phyloP scores from a whole-genome alignment of 2,888 invertebrate species.

The Caenorhabditis virilis region DNA sequence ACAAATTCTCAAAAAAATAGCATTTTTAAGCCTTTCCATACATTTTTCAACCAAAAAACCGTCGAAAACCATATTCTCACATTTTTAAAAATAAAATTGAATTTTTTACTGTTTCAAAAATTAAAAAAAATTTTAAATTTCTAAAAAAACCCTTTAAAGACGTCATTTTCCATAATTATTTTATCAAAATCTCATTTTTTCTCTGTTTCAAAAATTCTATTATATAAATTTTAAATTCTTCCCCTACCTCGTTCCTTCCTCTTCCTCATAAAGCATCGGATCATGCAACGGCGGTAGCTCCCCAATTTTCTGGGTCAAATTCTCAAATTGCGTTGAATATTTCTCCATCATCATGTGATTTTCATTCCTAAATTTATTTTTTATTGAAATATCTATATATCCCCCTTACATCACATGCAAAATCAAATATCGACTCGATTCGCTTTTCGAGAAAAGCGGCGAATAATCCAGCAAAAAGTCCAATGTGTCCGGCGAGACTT shows the following conservation, averaged over 20 bases:
- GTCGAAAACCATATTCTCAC: too few relatives aligned
- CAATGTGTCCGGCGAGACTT: constrained; percentile 62
- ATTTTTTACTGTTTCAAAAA: background rate
- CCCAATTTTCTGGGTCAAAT: constrained; percentile 32
- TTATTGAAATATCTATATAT: background rate
- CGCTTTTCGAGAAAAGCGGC: constrained; percentile 74
- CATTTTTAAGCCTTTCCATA: too few relatives aligned
- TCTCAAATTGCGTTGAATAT: constrained; percentile 36
- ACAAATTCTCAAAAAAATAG: too few relatives aligned
- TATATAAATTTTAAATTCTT: too few relatives aligned
- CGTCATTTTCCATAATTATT: too few relatives aligned
- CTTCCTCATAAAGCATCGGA: constrained; percentile 28
- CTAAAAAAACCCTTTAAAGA: too few relatives aligned
- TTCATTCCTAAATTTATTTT: constrained; percentile 22
- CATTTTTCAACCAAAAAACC: too few relatives aligned
- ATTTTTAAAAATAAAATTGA: too few relatives aligned
- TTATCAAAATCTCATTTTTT: too few relatives aligned
- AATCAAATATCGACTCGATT: constrained; percentile 74
- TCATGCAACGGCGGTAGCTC: constrained; percentile 31
- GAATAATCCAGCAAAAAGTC: constrained; percentile 74
- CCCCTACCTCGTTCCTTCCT: constrained; percentile 15
- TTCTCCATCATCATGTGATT: constrained; percentile 41
- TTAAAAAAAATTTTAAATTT: too few relatives aligned
- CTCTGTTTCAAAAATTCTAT: too few relatives aligned
- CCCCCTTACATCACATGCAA: constrained; percentile 71